These are phyloP conservation scores for Clupea harengus DNA, from an alignment of 2,113 vertebrate genomes.

Conservation along the genomic window DNA sequence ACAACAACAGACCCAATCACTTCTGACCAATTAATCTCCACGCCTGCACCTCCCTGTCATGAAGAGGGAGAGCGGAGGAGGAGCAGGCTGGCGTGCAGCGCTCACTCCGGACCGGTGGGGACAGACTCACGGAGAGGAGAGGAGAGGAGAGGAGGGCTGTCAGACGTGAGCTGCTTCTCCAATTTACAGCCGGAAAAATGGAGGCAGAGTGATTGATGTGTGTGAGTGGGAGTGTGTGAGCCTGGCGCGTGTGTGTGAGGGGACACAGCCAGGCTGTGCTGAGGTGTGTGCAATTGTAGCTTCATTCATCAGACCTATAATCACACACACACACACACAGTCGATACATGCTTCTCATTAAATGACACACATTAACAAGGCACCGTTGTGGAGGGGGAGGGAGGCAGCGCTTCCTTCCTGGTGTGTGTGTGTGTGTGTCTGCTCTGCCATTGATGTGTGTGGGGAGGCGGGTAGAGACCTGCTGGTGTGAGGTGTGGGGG, in stretches of 20 bases:
- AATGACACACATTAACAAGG: not conserved
- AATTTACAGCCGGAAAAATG: slow-evolving; percentile 3
- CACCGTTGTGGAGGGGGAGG: not conserved
- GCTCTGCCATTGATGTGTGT: not conserved
- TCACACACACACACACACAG: not conserved
- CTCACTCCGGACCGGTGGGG: not conserved
- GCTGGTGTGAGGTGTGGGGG: slow-evolving; percentile 8
- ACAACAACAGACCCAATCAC: not conserved
- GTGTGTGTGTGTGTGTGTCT: not conserved
- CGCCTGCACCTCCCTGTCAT: not conserved
- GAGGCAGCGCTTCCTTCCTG: not conserved
- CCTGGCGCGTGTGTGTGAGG: not conserved
- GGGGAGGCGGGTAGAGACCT: not conserved
- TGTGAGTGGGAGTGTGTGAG: not conserved
- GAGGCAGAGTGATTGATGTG: not conserved
- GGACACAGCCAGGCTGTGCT: not conserved
- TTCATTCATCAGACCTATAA: not conserved
- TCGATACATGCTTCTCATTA: not conserved
- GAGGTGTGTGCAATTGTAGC: not conserved
- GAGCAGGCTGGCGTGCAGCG: not conserved
- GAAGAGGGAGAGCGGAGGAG: not conserved
- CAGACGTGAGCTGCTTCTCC: slow-evolving; percentile 2
- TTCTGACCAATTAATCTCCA: not conserved
- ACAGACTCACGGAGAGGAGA: not conserved
- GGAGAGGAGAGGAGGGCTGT: not conserved